Evolutionary conservation across 1,140 invertebrate genomes (phyloP).

Genomic region (Drosophila carrolli): DNA sequence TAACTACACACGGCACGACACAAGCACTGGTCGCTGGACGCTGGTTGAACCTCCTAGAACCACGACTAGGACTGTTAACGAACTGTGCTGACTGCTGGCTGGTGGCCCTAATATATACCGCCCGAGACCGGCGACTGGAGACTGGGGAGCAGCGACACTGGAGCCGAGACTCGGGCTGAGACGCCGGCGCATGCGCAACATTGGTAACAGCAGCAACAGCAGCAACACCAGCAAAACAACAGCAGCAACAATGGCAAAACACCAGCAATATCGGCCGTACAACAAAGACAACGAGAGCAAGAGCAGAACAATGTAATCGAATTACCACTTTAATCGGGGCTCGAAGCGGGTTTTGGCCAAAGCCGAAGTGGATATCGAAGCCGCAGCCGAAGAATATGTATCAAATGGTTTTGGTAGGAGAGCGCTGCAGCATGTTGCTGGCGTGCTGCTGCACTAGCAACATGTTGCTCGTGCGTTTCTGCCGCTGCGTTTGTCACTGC

Average conservation of each 20-base stretch:
- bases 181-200: constrained; percentile 41
- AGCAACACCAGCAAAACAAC: constrained; percentile 39
- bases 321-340: constrained; percentile 79
- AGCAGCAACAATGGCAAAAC: constrained; percentile 28
- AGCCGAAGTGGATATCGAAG: constrained; percentile 53
- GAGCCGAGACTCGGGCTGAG: constrained; percentile 28
- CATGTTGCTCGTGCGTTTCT: constrained; percentile 24
- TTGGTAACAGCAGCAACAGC: constrained; percentile 25
- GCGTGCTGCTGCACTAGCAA: constrained; percentile 35
- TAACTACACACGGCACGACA: constrained; percentile 62
- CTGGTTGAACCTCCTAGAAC: constrained; percentile 85
- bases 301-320: constrained; percentile 80
- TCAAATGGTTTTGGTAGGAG: constrained; percentile 37
- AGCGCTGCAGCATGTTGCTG: constrained; percentile 51
- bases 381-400: constrained; percentile 54
- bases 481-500: constrained; percentile 53
- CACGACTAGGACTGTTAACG: constrained; percentile 85
- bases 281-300: constrained; percentile 60
- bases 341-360: constrained; percentile 69
- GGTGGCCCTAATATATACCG: constrained; percentile 82
- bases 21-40: constrained; percentile 62
- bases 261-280: constrained; percentile 30
- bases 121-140: constrained; percentile 34
- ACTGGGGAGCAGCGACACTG: constrained; percentile 34
- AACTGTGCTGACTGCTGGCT: constrained; percentile 81